Percentiles rank a stretch among this genome's conserved stretches.
These are phyloP conservation scores for Sceliomorpha sp. DNA, from an alignment of 2,888 invertebrate genomes.

Conservation along the genomic window DNA sequence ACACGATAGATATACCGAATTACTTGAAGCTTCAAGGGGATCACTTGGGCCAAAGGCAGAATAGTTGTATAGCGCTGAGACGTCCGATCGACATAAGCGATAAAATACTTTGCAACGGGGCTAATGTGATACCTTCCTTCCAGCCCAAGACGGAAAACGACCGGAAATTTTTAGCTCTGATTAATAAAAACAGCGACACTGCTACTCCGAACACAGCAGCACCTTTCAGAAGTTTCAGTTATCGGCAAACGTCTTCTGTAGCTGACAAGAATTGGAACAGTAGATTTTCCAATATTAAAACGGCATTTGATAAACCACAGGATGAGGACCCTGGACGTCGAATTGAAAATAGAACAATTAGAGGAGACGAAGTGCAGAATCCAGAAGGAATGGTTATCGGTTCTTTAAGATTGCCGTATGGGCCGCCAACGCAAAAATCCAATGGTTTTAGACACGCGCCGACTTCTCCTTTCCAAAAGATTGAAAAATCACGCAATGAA, in stretches of 20 bases:
- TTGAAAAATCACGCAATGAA: constrained; percentile 60
- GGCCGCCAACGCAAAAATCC: constrained; percentile 25
- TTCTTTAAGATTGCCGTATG: constrained; percentile 38
- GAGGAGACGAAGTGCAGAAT: constrained; percentile 9
- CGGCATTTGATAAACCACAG: constrained; percentile 85
- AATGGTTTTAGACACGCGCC: constrained; percentile 74
- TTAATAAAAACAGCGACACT: constrained; percentile 85
- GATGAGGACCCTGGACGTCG: constrained; percentile 9
- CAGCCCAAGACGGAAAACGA: constrained; percentile 93
- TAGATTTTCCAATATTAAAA: constrained; percentile 91
- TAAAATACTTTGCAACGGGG: constrained; percentile 75
- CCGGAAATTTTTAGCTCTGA: constrained; percentile 90
- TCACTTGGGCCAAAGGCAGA: constrained; percentile 70
- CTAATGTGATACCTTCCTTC: constrained; percentile 84
- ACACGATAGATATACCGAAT: constrained; percentile 93
- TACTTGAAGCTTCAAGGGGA: constrained; percentile 75
- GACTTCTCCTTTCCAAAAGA: constrained; percentile 73
- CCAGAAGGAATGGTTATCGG: constrained; percentile 26
- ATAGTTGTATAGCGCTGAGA: constrained; percentile 80
- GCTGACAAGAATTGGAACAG: constrained; percentile 87
- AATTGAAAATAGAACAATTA: constrained; percentile 13
- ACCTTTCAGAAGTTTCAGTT: constrained; percentile 70
- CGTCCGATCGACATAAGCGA: constrained; percentile 83
- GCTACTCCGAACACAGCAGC: constrained; percentile 40
- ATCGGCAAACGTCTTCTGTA: constrained; percentile 60